Percentiles rank a stretch among this genome's conserved stretches.
These are phyloP conservation scores for Chelonus formosanus DNA, from an alignment of 2,888 invertebrate species.

Conservation along the genomic window DNA sequence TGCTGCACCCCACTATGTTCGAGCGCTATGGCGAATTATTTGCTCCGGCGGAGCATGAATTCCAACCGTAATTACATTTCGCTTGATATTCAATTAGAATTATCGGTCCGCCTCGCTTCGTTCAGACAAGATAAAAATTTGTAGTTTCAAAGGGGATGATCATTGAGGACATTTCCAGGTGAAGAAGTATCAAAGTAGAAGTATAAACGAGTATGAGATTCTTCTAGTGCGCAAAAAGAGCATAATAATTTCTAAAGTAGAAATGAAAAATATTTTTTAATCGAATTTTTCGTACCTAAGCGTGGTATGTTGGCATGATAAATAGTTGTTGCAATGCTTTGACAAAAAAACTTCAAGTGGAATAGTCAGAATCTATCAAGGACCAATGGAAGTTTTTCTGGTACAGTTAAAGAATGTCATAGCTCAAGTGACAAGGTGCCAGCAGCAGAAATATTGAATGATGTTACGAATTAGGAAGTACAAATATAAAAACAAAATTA, in stretches of 20 bases:
- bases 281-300: background rate
- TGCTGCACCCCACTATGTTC: conserved; percentile 22
- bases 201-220: conserved; percentile 4
- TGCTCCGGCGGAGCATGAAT: conserved; percentile 64
- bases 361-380: no score
- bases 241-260: background rate
- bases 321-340: no score
- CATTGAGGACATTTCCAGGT: conserved; percentile 35
- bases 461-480: no score
- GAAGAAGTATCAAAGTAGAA: conserved; percentile 26
- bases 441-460: no score
- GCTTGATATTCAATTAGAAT: conserved; percentile 65
- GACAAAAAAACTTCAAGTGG: background rate
- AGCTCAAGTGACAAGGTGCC: no score
- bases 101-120: conserved; percentile 45
- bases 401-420: no score
- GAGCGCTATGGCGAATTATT: conserved; percentile 54
- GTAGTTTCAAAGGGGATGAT: conserved; percentile 31
- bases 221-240: conserved; percentile 1
- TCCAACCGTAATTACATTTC: conserved; percentile 64
- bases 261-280: conserved; percentile 2
- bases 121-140: conserved; percentile 31
- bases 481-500: no score
- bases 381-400: no score
- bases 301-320: background rate